Percentiles rank a stretch among this genome's conserved stretches.
Conservation (phyloP, 2,797 vertebrate species). For the Linurgus olivaceus region DNA sequence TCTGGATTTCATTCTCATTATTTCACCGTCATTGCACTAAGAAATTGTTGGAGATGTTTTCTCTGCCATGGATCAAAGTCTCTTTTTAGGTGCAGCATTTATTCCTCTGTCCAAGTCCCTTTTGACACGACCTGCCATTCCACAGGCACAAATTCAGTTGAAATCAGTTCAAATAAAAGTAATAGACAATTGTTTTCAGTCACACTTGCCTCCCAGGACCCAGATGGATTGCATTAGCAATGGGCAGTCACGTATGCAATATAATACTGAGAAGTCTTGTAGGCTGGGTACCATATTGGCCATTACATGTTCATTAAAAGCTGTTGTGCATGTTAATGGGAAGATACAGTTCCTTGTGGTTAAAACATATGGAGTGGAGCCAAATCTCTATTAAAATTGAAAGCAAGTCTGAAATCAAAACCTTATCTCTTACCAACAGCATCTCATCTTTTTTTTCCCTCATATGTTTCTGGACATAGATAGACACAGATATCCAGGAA, state of each 20-base stretch:
- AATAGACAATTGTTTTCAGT: background rate
- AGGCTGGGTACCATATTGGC: background rate
- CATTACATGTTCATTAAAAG: background rate
- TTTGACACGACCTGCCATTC: background rate
- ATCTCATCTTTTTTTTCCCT: background rate
- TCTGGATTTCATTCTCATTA: slow-evolving; percentile 46
- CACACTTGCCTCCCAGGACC: background rate
- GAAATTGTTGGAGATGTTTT: slow-evolving; percentile 32
- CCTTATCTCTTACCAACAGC: background rate
- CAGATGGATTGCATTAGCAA: background rate
- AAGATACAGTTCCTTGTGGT: background rate
- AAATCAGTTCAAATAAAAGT: background rate
- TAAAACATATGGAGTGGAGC: background rate
- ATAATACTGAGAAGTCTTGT: background rate
- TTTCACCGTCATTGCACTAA: slow-evolving; percentile 26
- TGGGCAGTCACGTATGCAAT: background rate
- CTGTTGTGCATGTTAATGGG: background rate
- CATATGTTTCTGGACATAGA: background rate
- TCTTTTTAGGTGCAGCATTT: slow-evolving; percentile 9
- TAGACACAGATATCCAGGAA: background rate
- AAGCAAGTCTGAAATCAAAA: background rate
- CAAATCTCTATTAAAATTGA: background rate
- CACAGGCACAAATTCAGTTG: background rate
- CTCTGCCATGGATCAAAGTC: background rate
- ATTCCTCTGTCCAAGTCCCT: background rate